Evolutionary conservation across 1,140 invertebrate species (phyloP), one percentile per base, ranked within the genome.

Genomic region (Pseudomyrmex flavicornis): DNA sequence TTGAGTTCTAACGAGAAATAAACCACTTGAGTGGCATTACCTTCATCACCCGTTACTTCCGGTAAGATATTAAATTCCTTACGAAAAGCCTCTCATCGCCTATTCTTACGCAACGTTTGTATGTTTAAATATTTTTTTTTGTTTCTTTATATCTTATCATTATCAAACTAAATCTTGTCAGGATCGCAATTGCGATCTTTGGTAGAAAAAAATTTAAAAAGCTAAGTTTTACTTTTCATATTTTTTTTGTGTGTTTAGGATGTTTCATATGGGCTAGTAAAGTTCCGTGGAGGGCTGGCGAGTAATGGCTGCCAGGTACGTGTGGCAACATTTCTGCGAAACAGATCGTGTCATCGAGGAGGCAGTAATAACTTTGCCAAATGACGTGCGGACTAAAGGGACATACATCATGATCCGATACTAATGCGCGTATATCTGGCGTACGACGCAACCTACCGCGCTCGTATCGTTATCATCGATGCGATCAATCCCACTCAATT

Each of bases 401-500:
- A 80, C 85, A 91, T 92, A 89, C 89, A 91, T 93, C 92, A 92
- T 85, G 73, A 92, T 93, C 88, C 91, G 58, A 90, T 85, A 92
- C 89, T 93, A 91, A 91, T 92, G 88, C 89, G 86, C 76, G 85
- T 86, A 86, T 87, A 84, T 74, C 75, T 82, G 70, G 58, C 54
- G 73, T 84, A 73, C 83, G 72, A 84, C 70, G 75, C 80, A 65
- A 56, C 61, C 87, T 82, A 89, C 84, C 86, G 79, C 59, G 63
- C 66, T 86, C 88, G 88, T 91, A 91, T 92, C 90, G 92, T 92
- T 94, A 94, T 94, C 92, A 93, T 94, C 93, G 92, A 94, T 90
- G 91, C 91, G 89, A 94, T 94, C 93, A 94, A 94, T 94, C 92
- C 91, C 91, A 93, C 92, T 94, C 91, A 94, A 94, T 94, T 94